Evolutionary conservation across 2,888 invertebrate genomes (phyloP).

Genomic region (Deroplatys truncata): DNA sequence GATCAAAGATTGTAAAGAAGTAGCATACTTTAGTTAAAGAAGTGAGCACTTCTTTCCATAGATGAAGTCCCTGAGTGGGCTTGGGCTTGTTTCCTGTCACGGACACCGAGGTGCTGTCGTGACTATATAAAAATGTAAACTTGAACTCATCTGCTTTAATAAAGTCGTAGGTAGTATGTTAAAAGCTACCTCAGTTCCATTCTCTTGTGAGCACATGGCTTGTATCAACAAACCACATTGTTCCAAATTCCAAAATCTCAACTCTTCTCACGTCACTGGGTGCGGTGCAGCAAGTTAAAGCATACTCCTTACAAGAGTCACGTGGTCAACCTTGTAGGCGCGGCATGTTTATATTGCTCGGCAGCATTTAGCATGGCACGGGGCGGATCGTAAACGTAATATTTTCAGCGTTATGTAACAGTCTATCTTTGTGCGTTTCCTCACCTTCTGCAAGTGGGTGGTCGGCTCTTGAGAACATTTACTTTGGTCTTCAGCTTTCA

Average conservation of each 20-base stretch:
- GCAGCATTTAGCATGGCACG: background rate
- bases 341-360: background rate
- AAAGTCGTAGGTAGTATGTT: no score
- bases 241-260: background rate
- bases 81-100: no score
- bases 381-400: background rate
- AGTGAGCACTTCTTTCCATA: no score
- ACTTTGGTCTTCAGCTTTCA: background rate
- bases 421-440: background rate
- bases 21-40: no score
- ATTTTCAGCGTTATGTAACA: background rate
- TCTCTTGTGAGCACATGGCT: no score
- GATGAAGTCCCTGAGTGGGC: no score
- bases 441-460: background rate
- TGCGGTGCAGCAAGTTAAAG: background rate
- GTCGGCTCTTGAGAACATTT: background rate
- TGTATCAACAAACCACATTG: no score
- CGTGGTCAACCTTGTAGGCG: background rate
- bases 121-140: no score
- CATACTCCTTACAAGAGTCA: background rate
- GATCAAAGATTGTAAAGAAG: no score
- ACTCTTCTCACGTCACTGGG: background rate
- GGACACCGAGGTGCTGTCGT: no score
- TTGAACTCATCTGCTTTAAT: no score
- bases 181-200: no score